Base-by-base conservation (phyloP, 2,888 invertebrate species). In the Tanypteryx hageni region DNA sequence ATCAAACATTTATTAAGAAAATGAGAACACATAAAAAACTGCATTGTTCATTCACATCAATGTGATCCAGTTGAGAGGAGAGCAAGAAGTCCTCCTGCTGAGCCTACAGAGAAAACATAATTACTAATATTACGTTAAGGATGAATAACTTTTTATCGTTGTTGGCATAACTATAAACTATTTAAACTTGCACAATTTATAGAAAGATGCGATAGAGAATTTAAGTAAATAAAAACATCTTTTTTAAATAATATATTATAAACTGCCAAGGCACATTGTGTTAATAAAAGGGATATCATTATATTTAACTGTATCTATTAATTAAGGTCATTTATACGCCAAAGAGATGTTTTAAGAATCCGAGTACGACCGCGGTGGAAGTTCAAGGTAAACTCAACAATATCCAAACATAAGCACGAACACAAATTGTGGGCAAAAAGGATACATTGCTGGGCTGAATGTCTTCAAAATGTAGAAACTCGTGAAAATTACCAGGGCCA, bases 401-500 rank as follows among this genome's bases (percentile, higher is more conserved):
- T 8, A 0, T 16, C 61, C 22, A 57, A 27, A 27, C 8, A 31
- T 22, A 22, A 61, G 11, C 27, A 68, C 2, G 8, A n/a, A 76
- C 7, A 68, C 59, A 4, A 0, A 14, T 18, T 13, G 16, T 44
- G 4, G 0, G 7, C 4, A 64, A 89, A 96, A 97, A 96, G 97
- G 97, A 97, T 97, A 97, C 96, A 99, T 96, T 93, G 98, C 97
- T 68, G 99, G 98, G 93, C 98, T 97, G 94, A 98, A 97, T 93
- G 98, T 97, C 94, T 98, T 97, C 94, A 99, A 96, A 92, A 99
- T 94, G 95, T 99, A 99, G 96, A 99, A 99, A 94, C 99, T 99
- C 94, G 97, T 97, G 93, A 99, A 96, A 94, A 99, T 98, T 92
- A 99, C 98, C 93, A 99, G 96, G 92, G 99, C 98, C 95, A 99